A percentile compares a stretch with the other conserved stretches of the same genome.
Conservation (phyloP, 2,113 vertebrate genomes). For the Gymnogyps californianus region DNA sequence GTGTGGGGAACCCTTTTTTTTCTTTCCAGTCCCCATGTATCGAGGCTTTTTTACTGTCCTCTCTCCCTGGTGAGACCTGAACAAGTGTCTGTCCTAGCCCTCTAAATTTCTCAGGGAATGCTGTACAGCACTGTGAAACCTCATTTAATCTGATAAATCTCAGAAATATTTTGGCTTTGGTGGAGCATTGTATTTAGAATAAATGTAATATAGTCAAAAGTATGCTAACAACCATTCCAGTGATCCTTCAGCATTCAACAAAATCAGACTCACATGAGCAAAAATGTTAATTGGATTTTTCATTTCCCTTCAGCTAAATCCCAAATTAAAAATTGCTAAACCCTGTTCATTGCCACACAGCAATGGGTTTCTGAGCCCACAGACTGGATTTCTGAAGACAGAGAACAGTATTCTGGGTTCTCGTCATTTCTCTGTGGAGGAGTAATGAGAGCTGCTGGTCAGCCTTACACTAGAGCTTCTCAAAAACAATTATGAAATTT, state of each 20-base stretch:
- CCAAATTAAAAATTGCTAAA: constrained; percentile 32
- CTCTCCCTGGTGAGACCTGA: neutral
- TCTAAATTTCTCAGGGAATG: neutral
- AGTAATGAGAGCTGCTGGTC: neutral
- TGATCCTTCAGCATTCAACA: constrained; percentile 5
- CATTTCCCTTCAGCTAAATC: constrained; percentile 11
- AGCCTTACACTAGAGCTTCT: neutral
- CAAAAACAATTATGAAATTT: constrained; percentile 25
- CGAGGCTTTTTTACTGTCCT: neutral
- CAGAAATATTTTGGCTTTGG: neutral
- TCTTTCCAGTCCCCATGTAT: neutral
- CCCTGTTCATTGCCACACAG: neutral
- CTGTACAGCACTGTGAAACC: neutral
- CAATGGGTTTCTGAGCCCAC: neutral
- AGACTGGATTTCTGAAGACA: neutral
- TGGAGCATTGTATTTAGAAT: neutral
- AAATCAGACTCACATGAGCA: constrained; percentile 21
- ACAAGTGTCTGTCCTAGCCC: neutral
- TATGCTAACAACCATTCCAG: neutral
- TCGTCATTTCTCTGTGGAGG: neutral
- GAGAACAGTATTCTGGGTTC: neutral
- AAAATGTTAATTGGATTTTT: constrained; percentile 28
- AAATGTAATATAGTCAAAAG: constrained; percentile 2
- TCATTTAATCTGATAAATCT: constrained; percentile 37
- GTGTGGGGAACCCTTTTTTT: neutral